Evolutionary conservation across 2,888 invertebrate genomes (phyloP).

Genomic region (Antitype chi): DNA sequence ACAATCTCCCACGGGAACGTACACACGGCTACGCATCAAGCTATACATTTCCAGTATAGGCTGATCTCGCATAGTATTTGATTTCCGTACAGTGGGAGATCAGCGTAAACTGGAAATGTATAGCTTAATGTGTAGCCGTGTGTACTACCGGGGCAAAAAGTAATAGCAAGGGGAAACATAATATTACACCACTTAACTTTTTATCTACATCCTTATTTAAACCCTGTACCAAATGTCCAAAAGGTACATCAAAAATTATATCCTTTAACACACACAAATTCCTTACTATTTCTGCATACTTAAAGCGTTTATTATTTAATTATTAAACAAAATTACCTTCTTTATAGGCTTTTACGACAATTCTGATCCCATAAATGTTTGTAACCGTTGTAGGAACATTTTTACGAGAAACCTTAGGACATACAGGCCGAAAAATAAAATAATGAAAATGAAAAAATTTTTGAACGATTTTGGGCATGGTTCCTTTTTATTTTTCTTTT

Average conservation of each 20-base stretch:
- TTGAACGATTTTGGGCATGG: neutral
- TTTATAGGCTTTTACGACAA: conserved; percentile 74
- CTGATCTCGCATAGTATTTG: too few species aligned
- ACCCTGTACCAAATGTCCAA: neutral
- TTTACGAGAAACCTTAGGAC: conserved; percentile 34
- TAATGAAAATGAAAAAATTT: neutral
- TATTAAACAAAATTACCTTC: conserved; percentile 75
- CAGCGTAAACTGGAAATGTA: too few species aligned
- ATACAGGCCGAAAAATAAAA: conserved; percentile 27
- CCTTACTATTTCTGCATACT: conserved; percentile 64
- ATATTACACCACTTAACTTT: neutral
- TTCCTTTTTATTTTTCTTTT: neutral
- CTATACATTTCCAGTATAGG: too few species aligned
- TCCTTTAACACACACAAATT: conserved; percentile 24
- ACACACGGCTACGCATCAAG: too few species aligned
- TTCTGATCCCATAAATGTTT: conserved; percentile 63
- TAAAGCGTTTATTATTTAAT: conserved; percentile 78
- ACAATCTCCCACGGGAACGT: too few species aligned
- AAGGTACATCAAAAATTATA: conserved; percentile 7
- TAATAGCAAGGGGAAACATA: too few species aligned
- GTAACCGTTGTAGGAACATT: conserved; percentile 16
- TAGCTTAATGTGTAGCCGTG: too few species aligned
- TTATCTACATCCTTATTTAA: neutral
- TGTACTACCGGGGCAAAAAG: too few species aligned
- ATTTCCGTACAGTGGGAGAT: too few species aligned